Conservation (phyloP, 2,888 invertebrate species). For the Pristionchus maxplancki region DNA sequence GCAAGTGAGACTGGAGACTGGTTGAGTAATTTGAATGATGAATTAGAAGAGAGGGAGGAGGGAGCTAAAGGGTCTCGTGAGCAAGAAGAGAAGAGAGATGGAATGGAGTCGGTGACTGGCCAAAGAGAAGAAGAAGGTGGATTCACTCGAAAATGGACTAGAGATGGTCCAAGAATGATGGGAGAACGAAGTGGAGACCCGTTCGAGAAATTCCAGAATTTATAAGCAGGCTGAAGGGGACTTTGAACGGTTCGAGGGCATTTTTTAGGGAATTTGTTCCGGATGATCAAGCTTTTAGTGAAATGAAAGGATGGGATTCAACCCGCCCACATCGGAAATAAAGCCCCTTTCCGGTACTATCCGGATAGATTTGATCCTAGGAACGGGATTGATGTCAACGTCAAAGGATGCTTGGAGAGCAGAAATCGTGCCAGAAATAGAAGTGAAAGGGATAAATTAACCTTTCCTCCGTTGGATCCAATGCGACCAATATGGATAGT, state of each 20-base stretch:
- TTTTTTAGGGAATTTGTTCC: background rate
- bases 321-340: background rate
- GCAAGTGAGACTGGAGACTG: background rate
- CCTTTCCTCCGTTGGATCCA: constrained; percentile 34
- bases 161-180: background rate
- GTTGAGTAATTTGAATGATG: constrained; percentile 36
- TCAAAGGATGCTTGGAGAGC: background rate
- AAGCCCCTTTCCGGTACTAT: background rate
- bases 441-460: background rate
- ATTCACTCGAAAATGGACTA: background rate
- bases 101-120: background rate
- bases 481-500: background rate
- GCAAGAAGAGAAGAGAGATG: constrained; percentile 2
- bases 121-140: background rate
- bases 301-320: background rate
- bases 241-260: background rate
- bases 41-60: background rate
- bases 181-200: background rate
- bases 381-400: background rate
- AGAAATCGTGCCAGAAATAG: background rate
- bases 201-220: background rate
- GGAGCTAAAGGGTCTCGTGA: constrained; percentile 3
- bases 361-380: background rate
- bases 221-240: background rate
- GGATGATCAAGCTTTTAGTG: background rate